phyloP scores from a whole-genome alignment of 1,140 invertebrate species.

The Ylistrum balloti region DNA sequence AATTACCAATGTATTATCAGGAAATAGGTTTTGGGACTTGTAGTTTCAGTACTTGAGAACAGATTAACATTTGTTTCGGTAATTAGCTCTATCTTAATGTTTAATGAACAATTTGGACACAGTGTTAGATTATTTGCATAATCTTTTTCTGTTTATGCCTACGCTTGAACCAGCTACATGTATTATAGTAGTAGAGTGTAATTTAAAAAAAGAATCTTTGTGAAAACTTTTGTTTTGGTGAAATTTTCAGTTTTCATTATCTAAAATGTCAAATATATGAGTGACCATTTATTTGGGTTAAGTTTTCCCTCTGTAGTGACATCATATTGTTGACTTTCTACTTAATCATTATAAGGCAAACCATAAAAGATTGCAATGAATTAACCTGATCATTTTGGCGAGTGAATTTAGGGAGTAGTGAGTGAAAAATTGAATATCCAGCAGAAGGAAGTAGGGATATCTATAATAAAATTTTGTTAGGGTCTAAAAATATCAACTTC shows the following conservation, averaged over 20 bases:
- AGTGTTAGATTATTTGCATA: conserved; percentile 7
- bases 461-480: no score
- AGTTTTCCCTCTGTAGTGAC: neutral
- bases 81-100: neutral
- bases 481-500: no score
- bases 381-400: no score
- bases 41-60: neutral
- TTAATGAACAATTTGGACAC: neutral
- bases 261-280: neutral
- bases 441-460: no score
- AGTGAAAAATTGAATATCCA: no score
- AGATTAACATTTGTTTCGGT: neutral
- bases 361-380: no score
- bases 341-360: no score
- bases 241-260: neutral
- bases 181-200: no score
- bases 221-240: neutral
- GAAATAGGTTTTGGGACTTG: neutral
- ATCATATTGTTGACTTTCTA: neutral
- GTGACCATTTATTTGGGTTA: neutral
- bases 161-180: neutral
- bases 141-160: neutral
- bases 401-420: no score
- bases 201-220: neutral
- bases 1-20: neutral